Conservation (phyloP, 2,797 vertebrate genomes). For the Xyrichtys novacula region DNA sequence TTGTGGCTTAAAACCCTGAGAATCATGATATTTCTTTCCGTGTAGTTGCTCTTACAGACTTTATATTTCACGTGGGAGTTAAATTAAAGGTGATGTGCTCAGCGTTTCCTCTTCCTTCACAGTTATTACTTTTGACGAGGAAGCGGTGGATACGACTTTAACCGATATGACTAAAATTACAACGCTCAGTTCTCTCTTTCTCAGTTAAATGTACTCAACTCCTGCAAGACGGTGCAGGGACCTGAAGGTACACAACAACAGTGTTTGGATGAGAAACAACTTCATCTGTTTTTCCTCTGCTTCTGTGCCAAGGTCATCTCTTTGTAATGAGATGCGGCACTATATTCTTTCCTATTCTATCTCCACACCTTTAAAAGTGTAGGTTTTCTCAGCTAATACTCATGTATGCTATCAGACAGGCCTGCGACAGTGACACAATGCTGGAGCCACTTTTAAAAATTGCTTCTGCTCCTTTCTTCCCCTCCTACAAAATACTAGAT, state of each 20-base stretch:
- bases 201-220: conserved; percentile 79
- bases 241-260: conserved; percentile 82
- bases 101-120: conserved; percentile 66
- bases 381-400: conserved; percentile 16
- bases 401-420: conserved; percentile 9
- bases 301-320: conserved; percentile 66
- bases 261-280: conserved; percentile 72
- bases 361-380: conserved; percentile 37
- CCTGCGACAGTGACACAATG: conserved; percentile 23
- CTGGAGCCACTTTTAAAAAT: conserved; percentile 28
- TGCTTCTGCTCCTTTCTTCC: neutral
- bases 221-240: conserved; percentile 75
- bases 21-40: conserved; percentile 40
- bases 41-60: conserved; percentile 50
- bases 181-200: conserved; percentile 68
- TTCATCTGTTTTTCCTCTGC: conserved; percentile 61
- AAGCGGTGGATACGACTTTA: conserved; percentile 60
- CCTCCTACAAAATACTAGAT: conserved; percentile 9
- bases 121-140: conserved; percentile 76
- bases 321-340: conserved; percentile 65
- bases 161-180: conserved; percentile 76
- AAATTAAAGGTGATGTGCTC: conserved; percentile 69
- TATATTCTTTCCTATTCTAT: conserved; percentile 36
- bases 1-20: conserved; percentile 11
- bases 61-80: conserved; percentile 67